phyloP scores from a whole-genome alignment of 2,888 invertebrate species.

The Rhagonycha lutea region DNA sequence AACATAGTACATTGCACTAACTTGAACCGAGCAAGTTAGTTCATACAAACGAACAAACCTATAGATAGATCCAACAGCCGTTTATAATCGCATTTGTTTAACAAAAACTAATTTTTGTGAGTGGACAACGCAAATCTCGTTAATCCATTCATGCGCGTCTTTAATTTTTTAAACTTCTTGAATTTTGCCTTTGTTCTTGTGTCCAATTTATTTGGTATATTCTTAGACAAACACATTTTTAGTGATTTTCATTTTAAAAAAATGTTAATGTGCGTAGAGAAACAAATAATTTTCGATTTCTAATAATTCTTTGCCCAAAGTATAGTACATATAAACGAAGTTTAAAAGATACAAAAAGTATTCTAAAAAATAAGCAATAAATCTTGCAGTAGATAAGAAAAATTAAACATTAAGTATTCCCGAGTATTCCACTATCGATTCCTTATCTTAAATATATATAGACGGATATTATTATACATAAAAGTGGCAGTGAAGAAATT shows the following conservation, averaged over 20 bases:
- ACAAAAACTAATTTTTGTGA: too few relatives aligned
- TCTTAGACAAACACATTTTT: neutral
- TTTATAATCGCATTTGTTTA: too few relatives aligned
- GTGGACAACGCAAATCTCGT: too few relatives aligned
- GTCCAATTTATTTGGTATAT: neutral
- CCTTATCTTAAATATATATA: neutral
- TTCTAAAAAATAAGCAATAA: neutral
- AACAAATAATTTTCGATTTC: too few relatives aligned
- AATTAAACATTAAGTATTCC: neutral
- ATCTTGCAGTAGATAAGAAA: neutral
- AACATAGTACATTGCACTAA: too few relatives aligned
- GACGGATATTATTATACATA: constrained; percentile 5
- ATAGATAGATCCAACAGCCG: too few relatives aligned
- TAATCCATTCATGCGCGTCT: too few relatives aligned
- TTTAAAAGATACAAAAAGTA: neutral
- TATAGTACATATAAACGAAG: neutral
- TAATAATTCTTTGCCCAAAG: neutral
- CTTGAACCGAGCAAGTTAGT: too few relatives aligned
- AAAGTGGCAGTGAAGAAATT: constrained; percentile 16
- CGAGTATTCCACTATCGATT: neutral
- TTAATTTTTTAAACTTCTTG: neutral
- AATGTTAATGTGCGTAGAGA: too few relatives aligned
- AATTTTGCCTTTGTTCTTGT: neutral
- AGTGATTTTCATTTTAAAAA: neutral
- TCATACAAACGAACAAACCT: too few relatives aligned